Evolutionary conservation across 2,113 vertebrate genomes (phyloP), one percentile per base, ranked within the genome.

Genomic region (Deroptyus accipitrinus): DNA sequence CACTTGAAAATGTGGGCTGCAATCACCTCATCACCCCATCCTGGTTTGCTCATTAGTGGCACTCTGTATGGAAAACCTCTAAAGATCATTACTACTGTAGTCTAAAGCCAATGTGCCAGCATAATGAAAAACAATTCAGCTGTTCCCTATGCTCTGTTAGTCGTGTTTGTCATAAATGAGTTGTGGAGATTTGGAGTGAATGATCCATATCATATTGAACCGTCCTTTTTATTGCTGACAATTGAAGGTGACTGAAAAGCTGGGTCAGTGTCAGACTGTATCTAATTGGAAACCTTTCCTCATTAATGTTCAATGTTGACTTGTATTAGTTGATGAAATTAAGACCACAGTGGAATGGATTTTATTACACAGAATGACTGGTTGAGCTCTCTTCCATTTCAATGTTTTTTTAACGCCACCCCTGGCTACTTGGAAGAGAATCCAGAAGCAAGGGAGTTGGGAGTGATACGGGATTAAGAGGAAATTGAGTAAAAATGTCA

Each of bases 121-220:
- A 98, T 98, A 99, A 98, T 99, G 98, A 98, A 99, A 99, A 98
- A 98, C 97, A 97, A 97, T 98, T 97, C 98, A 98, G 97, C 97
- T 97, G 97, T 98, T 98, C 98, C 98, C 95, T 97, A 98, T 97
- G 98, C 98, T 98, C 98, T 94, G 97, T 97, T 98, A 98, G 98
- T 98, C 98, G 97, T 98, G 97, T 99, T 98, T 98, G 98, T 98
- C 98, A 99, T 98, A 98, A 99, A 98, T 99, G 98, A 98, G 89
- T 97, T 95, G 98, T 96, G 91, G 97, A 98, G 97, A 98, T 98
- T 98, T 97, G 93, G 96, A 98, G 98, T 98, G 98, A 98, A 97
- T 98, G 98, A 98, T 98, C 98, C 98, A 97, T 98, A 98, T 98
- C 98, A 98, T 98, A 98, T 97, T 98, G 98, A 98, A 97, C 98